Conservation (phyloP, 2,888 invertebrate species). For the Torymus auratus region DNA sequence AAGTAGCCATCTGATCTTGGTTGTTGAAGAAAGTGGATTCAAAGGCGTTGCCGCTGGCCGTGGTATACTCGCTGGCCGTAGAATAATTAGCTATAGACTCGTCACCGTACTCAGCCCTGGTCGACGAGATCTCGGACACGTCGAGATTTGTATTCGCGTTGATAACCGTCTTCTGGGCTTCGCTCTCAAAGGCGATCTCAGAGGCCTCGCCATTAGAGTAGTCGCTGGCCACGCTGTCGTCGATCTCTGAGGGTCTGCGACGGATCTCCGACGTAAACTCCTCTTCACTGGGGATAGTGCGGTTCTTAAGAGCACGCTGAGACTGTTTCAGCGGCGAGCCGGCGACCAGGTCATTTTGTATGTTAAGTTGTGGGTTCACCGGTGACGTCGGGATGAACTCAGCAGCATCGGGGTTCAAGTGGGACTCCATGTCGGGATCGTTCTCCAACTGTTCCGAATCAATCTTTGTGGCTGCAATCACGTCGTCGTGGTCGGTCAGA, state of each 20-base stretch:
- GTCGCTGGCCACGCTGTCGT: constrained; percentile 67
- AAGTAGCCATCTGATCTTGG: constrained; percentile 72
- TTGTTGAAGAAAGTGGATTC: constrained; percentile 61
- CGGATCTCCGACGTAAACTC: constrained; percentile 83
- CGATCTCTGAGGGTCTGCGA: constrained; percentile 80
- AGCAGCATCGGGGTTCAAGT: constrained; percentile 90
- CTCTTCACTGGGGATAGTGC: constrained; percentile 78
- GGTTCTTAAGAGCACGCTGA: constrained; percentile 46
- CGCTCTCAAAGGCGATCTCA: constrained; percentile 14
- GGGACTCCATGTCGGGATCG: constrained; percentile 82
- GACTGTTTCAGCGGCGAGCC: constrained; percentile 85
- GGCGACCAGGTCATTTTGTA: constrained; percentile 63
- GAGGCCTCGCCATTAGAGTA: constrained; percentile 78
- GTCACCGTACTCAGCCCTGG: constrained; percentile 78
- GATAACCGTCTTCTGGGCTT: background rate
- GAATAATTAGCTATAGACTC: constrained; percentile 75
- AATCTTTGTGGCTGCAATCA: background rate
- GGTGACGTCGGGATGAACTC: constrained; percentile 84
- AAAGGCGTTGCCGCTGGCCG: constrained; percentile 63
- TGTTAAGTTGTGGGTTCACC: background rate
- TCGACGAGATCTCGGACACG: constrained; percentile 78
- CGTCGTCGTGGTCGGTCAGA: too few species aligned
- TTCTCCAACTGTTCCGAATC: background rate
- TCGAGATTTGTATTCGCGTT: constrained; percentile 68
- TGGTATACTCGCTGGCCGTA: constrained; percentile 63